phyloP scores from a whole-genome alignment of 2,797 vertebrate genomes.

The Mallotus villosus region DNA sequence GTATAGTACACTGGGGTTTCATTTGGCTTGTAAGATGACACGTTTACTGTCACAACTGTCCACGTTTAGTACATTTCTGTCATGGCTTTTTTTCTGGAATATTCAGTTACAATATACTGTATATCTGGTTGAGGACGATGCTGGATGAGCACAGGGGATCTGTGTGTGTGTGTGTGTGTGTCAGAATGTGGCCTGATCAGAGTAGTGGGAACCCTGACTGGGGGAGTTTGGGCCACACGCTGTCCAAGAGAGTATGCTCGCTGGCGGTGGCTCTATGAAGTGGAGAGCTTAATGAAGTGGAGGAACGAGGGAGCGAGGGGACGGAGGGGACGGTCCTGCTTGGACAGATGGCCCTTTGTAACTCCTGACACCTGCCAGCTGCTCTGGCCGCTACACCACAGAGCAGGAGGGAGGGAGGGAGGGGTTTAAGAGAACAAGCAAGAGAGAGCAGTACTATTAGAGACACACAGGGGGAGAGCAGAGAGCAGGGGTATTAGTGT shows the following conservation, averaged over 20 bases:
- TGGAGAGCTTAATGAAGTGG: constrained; percentile 84
- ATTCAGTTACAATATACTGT: too few relatives aligned
- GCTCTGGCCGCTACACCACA: constrained; percentile 70
- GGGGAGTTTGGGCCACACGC: constrained; percentile 58
- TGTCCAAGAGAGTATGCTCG: constrained; percentile 61
- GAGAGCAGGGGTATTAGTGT: too few relatives aligned
- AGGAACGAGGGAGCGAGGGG: constrained; percentile 59
- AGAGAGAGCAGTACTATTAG: too few relatives aligned
- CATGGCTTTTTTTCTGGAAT: too few relatives aligned
- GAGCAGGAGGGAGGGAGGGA: constrained; percentile 22
- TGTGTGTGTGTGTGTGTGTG: background rate
- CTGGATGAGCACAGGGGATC: too few relatives aligned
- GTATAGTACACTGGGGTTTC: background rate
- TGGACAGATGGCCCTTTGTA: constrained; percentile 99
- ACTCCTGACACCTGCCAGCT: constrained; percentile 98
- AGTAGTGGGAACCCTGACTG: background rate
- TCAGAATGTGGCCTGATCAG: constrained; percentile 1
- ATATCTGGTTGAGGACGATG: too few relatives aligned
- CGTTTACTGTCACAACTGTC: too few relatives aligned
- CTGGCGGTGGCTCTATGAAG: constrained; percentile 68
- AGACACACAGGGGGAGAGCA: too few relatives aligned
- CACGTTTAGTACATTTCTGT: too few relatives aligned
- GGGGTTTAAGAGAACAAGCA: constrained; percentile 72
- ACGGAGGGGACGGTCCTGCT: constrained; percentile 72
- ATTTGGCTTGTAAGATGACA: background rate